Evolutionary conservation across 2,797 vertebrate genomes (phyloP), one percentile per base, ranked within the genome.

Genomic region (Rallus crepitans): DNA sequence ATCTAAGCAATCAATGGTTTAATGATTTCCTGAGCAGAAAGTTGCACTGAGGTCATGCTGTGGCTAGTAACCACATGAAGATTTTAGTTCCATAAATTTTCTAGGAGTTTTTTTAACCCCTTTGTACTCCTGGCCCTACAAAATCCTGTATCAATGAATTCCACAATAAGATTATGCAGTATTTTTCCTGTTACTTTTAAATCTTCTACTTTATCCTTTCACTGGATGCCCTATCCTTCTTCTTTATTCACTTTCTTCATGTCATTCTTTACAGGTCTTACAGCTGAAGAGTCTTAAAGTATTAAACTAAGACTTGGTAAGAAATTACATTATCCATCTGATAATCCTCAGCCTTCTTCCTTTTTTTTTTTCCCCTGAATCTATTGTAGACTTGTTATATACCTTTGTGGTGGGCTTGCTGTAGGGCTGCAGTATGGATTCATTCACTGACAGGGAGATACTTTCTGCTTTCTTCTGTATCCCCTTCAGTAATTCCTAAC

Each of bases 131-230:
- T 65, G 40, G 16, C 27, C 25, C 25, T 18, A 35, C 19, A 37
- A 87, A 92, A 70, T 71, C 57, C 28, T 69, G 11, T 21, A 57
- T 59, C 50, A 69, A 8, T 55, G 16, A 72, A 65, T 82, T 89
- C 66, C 55, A 31, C 37, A 55, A 24, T 40, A 89, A 88, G 30
- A 65, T 80, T 81, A 50, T 42, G 15, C n/a, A 83, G 3, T 8
- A 20, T 88, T 84, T 85, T 87, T 91, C 40, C 17, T 90, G 37
- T 71, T 93, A 57, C 57, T 85, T 89, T 94, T 75, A 87, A 82
- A 90, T 10, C 7, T 70, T 11, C 30, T 78, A 21, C 40, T 87
- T 94, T 14, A 14, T 71, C 23, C 12, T 86, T 81, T 93, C 33
- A 12, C 57, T 69, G 27, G 37, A 16, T 83, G 25, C 15, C 14